phyloP scores from a whole-genome alignment of 2,888 invertebrate genomes.

The Cataglyphis cursor region DNA sequence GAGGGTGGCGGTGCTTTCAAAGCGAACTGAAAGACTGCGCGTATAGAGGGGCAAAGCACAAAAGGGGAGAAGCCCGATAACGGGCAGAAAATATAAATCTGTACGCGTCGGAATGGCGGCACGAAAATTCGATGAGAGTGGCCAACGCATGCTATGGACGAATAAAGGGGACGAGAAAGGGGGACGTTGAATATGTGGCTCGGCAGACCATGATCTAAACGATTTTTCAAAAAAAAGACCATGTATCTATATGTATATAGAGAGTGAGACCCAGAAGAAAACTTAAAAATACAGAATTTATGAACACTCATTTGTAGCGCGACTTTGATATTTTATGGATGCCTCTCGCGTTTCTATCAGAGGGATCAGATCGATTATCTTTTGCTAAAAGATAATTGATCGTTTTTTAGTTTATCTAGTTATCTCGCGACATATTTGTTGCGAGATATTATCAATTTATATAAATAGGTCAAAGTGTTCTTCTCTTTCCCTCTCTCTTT shows the following conservation, averaged over 20 bases:
- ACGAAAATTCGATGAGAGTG: conserved; percentile 76
- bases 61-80: conserved; percentile 69
- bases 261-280: background rate
- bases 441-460: conserved; percentile 7
- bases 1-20: conserved; percentile 50
- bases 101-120: conserved; percentile 70
- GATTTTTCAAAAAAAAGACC: conserved; percentile 51
- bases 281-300: conserved; percentile 20
- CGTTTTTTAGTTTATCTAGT: background rate
- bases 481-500: background rate
- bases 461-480: background rate
- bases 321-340: conserved; percentile 12
- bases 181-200: conserved; percentile 12
- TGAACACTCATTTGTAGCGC: conserved; percentile 39
- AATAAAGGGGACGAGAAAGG: conserved; percentile 15
- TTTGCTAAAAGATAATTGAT: background rate
- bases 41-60: conserved; percentile 55
- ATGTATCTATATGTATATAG: background rate
- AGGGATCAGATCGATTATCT: background rate
- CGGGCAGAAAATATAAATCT: conserved; percentile 78
- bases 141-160: background rate
- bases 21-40: conserved; percentile 67
- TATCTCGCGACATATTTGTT: background rate
- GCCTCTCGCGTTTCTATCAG: conserved; percentile 16
- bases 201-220: background rate